phyloP scores from a whole-genome alignment of 2,888 invertebrate genomes.

The Strigamia crassipes region DNA sequence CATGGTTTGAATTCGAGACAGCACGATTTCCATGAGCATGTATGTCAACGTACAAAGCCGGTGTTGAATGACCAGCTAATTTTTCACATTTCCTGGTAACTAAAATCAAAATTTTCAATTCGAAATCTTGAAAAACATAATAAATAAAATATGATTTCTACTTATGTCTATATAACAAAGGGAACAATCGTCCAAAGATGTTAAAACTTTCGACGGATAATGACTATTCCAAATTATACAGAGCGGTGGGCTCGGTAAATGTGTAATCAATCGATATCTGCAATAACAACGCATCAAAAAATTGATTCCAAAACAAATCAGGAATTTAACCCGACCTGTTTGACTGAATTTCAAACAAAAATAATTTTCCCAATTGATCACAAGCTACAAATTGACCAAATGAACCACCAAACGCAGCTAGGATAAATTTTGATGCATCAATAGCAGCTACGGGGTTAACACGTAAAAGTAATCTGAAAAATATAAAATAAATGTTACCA shows the following conservation, averaged over 20 bases:
- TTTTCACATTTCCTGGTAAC: neutral
- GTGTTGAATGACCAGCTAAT: neutral
- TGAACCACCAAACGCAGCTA: neutral
- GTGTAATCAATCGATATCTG: conserved; percentile 4
- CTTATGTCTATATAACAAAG: neutral
- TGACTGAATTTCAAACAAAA: neutral
- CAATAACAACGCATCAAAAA: neutral
- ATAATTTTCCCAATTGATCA: neutral
- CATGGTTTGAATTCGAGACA: neutral
- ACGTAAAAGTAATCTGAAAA: conserved; percentile 3
- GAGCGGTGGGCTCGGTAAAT: neutral
- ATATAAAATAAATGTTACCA: neutral
- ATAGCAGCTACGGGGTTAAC: neutral
- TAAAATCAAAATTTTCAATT: neutral
- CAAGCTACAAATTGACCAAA: neutral
- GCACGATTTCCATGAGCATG: neutral
- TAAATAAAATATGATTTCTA: neutral
- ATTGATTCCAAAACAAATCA: neutral
- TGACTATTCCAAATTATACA: neutral
- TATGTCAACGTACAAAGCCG: neutral
- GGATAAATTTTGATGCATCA: neutral
- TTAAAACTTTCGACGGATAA: neutral
- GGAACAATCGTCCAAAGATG: neutral
- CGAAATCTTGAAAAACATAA: neutral
- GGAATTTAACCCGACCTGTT: neutral